A percentile compares a stretch with the other conserved stretches of the same genome.
These are phyloP conservation scores for Scaptomyza montana DNA, from an alignment of 1,140 invertebrate genomes.

Conservation along the genomic window DNA sequence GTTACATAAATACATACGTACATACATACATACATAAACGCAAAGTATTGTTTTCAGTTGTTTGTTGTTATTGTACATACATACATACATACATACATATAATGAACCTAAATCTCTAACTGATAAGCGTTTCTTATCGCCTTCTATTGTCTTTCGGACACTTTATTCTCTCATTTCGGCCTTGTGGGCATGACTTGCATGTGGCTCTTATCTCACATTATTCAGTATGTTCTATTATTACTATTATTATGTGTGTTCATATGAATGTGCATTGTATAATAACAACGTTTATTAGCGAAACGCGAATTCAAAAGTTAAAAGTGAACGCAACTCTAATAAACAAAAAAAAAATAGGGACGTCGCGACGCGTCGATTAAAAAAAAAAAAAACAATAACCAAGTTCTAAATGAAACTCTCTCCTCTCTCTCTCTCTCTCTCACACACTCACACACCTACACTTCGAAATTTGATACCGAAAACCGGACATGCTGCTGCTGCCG, in stretches of 20 bases:
- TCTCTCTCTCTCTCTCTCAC: too few species aligned
- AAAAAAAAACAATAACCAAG: background rate
- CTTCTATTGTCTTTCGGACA: slow-evolving; percentile 27
- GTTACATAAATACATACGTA: background rate
- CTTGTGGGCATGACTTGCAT: slow-evolving; percentile 34
- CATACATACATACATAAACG: background rate
- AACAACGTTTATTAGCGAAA: slow-evolving; percentile 14
- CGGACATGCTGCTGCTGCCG: background rate
- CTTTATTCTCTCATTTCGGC: slow-evolving; percentile 10
- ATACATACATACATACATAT: background rate
- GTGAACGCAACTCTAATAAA: slow-evolving; percentile 8
- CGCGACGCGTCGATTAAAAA: slow-evolving; percentile 1
- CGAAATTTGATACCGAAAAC: slow-evolving; percentile 4
- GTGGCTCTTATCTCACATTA: background rate
- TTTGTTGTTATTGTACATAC: too few species aligned
- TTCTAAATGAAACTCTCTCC: background rate
- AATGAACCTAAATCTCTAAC: background rate
- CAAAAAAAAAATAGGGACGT: background rate
- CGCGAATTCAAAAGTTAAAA: slow-evolving; percentile 7
- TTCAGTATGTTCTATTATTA: too few species aligned
- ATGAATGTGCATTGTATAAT: background rate
- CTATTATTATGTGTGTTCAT: background rate
- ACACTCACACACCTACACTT: background rate
- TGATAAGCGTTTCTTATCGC: slow-evolving; percentile 25
- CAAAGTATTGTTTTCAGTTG: too few species aligned